Evolutionary conservation across 2,888 invertebrate species (phyloP), one percentile per base, ranked within the genome.

Genomic region (Sycophila texana): DNA sequence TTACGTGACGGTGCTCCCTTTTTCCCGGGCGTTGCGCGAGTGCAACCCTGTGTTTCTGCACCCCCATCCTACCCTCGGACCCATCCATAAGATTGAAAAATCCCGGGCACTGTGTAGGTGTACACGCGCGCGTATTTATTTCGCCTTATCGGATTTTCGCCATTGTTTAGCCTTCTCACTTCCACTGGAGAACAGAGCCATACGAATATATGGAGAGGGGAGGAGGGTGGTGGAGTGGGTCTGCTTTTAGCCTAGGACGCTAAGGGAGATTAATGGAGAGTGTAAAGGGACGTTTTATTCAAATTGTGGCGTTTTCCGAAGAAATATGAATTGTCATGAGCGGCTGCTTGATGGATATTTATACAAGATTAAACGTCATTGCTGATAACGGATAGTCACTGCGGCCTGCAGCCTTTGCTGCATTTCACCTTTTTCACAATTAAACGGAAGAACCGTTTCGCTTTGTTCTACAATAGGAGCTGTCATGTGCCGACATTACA

Each of bases 11-110:
- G 26, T 30, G 58, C 73, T 63, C 26, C 18, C 18, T 30, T 61
- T 30, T 26, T 39, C 1, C 10, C 39, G 7, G 10, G 39, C 5
- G 30, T 30, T 18, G 18, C 30, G 5, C 49, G 51, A 68, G 67
- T 75, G 60, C 67, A 67, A 67, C 20, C 18, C 60, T 53, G 60
- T 60, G 75, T 75, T 75, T 73, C 30, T 53, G 12, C 20, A 13
- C 70, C 49, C 30, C 5, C 57, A n/a, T 47, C 16, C 22, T 22
- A 20, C 26, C 4, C 53, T 14, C 55, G 75, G 47, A 20, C 75
- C 53, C 47, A 60, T 49, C 60, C 63, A n/a, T 72, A 70, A 74
- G 78, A 70, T 79, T 79, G 74, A 79, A 79, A 79, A 79, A 79
- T 79, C 74, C 63, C 12, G 47, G 53, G 47, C 63, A 51, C 30